A percentile compares a stretch with the other conserved stretches of the same genome.
Evolutionary conservation across 2,888 invertebrate species (phyloP).

Genomic region (Melinaea menophilus): DNA sequence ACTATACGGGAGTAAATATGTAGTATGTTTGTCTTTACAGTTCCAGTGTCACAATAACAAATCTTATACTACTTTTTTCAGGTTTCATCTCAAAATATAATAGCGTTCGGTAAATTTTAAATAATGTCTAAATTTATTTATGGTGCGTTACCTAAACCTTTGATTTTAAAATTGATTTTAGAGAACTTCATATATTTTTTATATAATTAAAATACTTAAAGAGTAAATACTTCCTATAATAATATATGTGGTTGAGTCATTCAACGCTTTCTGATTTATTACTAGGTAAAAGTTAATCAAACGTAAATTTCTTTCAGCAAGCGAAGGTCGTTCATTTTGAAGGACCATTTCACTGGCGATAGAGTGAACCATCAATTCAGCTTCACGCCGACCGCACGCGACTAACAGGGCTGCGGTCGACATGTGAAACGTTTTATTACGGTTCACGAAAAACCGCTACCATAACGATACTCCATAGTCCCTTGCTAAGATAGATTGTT

Average conservation of each 20-base stretch:
- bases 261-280: slow-evolving; percentile 4
- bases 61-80: slow-evolving; percentile 2
- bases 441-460: slow-evolving; percentile 66
- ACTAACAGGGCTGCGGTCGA: slow-evolving; percentile 57
- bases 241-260: background rate
- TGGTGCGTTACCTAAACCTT: background rate
- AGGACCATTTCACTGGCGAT: slow-evolving; percentile 74
- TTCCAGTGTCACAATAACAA: background rate
- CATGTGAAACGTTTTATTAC: slow-evolving; percentile 73
- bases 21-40: background rate
- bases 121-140: background rate
- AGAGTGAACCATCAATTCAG: slow-evolving; percentile 76
- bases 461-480: slow-evolving; percentile 49
- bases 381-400: slow-evolving; percentile 71
- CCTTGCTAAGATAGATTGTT: slow-evolving; percentile 28
- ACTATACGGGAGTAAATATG: no score
- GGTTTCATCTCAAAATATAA: background rate
- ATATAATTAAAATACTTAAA: background rate
- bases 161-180: background rate
- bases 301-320: slow-evolving; percentile 73
- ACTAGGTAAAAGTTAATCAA: slow-evolving; percentile 61
- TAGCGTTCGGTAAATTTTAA: background rate
- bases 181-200: no score
- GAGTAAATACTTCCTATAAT: background rate
- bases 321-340: slow-evolving; percentile 70